Evolutionary conservation across 2,888 invertebrate species (phyloP).

Genomic region (Loripinus fragilis): DNA sequence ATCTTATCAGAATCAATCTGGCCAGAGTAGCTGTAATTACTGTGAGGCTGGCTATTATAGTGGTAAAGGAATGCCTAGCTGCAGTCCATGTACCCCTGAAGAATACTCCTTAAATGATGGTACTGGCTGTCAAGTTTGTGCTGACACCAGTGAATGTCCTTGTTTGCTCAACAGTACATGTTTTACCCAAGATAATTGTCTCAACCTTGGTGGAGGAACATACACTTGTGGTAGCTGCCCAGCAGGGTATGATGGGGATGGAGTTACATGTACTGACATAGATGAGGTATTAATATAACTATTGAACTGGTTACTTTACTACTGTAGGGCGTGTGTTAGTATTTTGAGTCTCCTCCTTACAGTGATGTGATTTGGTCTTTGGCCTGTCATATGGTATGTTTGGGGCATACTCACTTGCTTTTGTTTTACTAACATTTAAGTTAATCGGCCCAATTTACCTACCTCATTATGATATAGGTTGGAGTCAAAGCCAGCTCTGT

Average conservation of each 20-base stretch:
- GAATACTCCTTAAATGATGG: constrained; percentile 69
- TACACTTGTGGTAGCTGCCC: constrained; percentile 72
- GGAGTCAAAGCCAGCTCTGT: too few relatives aligned
- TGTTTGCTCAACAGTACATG: constrained; percentile 68
- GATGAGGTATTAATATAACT: constrained; percentile 75
- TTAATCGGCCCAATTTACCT: too few relatives aligned
- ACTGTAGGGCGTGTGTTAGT: too few relatives aligned
- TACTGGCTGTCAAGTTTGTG: constrained; percentile 64
- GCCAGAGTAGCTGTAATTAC: constrained; percentile 61
- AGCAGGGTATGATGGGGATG: constrained; percentile 71
- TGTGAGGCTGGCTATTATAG: constrained; percentile 71
- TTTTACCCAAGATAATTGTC: constrained; percentile 63
- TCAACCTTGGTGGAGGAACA: constrained; percentile 62
- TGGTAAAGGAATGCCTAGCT: constrained; percentile 69
- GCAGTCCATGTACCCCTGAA: constrained; percentile 66
- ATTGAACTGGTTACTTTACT: too few relatives aligned
- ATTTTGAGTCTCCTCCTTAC: too few relatives aligned
- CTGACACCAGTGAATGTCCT: constrained; percentile 64
- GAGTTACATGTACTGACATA: constrained; percentile 74
- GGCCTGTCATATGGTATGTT: too few relatives aligned
- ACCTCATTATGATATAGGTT: too few relatives aligned
- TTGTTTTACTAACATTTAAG: too few relatives aligned
- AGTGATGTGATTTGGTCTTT: too few relatives aligned
- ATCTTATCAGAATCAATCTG: constrained; percentile 71
- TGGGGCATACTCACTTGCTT: too few relatives aligned